A percentile compares a stretch with the other conserved stretches of the same genome.
Evolutionary conservation across 2,113 vertebrate species (phyloP).

Genomic region (Scatophagus argus): DNA sequence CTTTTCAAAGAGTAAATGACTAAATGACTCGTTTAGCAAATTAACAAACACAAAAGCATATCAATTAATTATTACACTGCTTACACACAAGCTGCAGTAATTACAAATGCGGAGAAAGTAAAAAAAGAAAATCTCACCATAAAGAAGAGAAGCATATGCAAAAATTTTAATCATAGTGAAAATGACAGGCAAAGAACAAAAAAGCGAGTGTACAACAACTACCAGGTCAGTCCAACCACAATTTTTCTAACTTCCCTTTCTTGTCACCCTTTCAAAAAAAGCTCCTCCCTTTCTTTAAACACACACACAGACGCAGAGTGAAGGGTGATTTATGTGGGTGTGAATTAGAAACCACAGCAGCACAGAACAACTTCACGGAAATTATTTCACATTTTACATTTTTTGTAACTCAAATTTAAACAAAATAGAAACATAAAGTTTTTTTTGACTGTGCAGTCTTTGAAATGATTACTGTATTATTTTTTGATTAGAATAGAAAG

Average conservation of each 20-base stretch:
- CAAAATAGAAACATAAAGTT: neutral
- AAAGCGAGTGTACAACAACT: neutral
- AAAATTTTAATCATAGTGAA: neutral
- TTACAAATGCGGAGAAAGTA: neutral
- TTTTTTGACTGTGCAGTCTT: neutral
- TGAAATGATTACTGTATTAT: neutral
- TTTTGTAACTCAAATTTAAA: neutral
- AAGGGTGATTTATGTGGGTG: neutral
- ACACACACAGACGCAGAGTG: too few relatives aligned
- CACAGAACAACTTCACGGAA: neutral
- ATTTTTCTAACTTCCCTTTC: neutral
- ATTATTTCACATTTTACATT: neutral
- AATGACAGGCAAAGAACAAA: neutral
- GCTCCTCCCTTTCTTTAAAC: neutral
- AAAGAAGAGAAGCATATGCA: neutral
- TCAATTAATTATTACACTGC: neutral
- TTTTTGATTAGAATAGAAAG: neutral
- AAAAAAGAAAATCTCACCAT: slow-evolving; percentile 13
- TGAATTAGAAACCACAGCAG: neutral
- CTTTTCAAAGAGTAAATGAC: neutral
- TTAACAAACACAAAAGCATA: neutral
- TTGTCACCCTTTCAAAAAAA: neutral
- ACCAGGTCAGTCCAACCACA: neutral
- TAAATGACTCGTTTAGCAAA: neutral
- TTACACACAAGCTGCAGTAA: neutral